Evolutionary conservation across 2,888 invertebrate species (phyloP), one percentile per base, ranked within the genome.

Genomic region (Petrophora chlorosata): DNA sequence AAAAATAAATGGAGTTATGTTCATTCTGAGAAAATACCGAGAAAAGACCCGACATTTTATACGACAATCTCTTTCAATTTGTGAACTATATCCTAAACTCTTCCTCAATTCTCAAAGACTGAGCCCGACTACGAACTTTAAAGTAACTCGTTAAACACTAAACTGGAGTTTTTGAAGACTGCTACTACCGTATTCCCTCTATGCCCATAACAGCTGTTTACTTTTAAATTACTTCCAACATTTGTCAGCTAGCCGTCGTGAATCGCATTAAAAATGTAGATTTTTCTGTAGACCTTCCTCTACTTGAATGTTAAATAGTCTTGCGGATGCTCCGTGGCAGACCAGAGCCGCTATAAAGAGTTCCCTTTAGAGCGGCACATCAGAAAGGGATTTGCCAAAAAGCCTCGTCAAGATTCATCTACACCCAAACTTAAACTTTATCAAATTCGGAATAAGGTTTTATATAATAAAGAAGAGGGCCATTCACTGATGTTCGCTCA

Each of bases 281-380:
- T 65, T 68, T 71, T 61, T 53, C 50, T 30, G 60, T 56, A 56
- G 64, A 64, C 59, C 56, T 45, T 43, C 54, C 56, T 46, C 56
- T 51, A 49, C 52, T 59, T 63, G 67, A 75, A 75, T 71, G 62
- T 52, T 67, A 69, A 73, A 70, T 56, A 70, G 63, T 40, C 51
- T 35, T 39, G 53, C 39, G 44, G 40, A 60, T 47, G 49, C 53
- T 56, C 56, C 56, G 58, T 8, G 61, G 65, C 44, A 38, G 60
- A 63, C 67, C 69, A 60, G 61, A 59, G 47, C 60, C 56, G 50
- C 45, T 56, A 65, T 69, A 65, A 65, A 65, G 53, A 45, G 53
- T 53, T 63, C 65, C 63, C 63, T 70, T 70, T 67, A 61, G 64
- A 49, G 61, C 56, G 53, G 44, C 63, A 63, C 64, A 64, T 67